Percentiles rank a stretch among this genome's conserved stretches.
phyloP scores from a whole-genome alignment of 92 coral and sea anemone species.

The Siderastrea radians region DNA sequence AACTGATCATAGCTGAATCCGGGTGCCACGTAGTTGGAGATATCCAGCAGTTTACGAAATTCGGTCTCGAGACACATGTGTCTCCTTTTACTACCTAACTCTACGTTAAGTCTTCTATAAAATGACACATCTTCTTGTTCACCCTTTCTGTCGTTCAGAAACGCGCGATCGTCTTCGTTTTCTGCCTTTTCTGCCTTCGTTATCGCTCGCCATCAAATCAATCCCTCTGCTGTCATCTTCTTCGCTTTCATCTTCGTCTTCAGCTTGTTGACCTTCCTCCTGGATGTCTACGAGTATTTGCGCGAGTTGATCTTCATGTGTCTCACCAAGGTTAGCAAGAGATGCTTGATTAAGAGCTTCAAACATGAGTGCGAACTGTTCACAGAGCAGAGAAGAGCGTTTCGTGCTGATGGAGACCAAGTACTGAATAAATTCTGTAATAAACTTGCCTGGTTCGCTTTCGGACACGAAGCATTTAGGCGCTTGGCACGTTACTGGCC shows the following conservation, averaged over 20 bases:
- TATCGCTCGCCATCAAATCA: conserved; percentile 16
- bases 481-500: conserved; percentile 45
- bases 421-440: conserved; percentile 10
- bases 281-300: not conserved
- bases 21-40: conserved; percentile 59
- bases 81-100: not conserved
- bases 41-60: conserved; percentile 47
- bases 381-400: not conserved
- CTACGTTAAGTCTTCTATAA: not conserved
- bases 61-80: conserved; percentile 52
- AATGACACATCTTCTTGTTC: not conserved
- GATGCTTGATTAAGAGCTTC: not conserved
- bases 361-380: not conserved
- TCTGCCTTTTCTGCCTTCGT: conserved; percentile 29
- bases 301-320: not conserved
- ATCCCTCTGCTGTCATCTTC: not conserved
- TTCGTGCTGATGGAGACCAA: conserved; percentile 16
- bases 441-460: conserved; percentile 19
- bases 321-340: not conserved
- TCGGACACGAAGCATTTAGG: conserved; percentile 1
- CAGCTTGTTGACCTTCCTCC: not conserved
- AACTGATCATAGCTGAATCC: conserved; percentile 64
- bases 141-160: not conserved
- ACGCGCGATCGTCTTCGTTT: conserved; percentile 26
- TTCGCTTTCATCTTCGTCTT: not conserved